These are phyloP conservation scores for Cyanoderma ruficeps DNA, from an alignment of 2,113 vertebrate genomes.

Conservation along the genomic window DNA sequence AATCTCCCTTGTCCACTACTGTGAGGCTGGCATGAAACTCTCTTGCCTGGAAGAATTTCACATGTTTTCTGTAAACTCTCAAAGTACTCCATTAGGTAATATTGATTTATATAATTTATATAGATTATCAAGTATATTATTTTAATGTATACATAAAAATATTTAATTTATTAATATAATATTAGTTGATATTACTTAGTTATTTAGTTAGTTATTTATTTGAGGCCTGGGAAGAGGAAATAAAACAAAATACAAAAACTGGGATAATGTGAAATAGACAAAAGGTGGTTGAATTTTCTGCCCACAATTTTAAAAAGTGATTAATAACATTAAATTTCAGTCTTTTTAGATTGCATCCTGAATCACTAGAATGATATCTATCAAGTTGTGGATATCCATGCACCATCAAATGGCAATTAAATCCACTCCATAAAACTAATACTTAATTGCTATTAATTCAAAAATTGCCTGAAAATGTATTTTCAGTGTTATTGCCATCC, in stretches of 20 bases:
- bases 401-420: not conserved
- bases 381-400: not conserved
- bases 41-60: not conserved
- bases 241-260: not conserved
- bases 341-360: not conserved
- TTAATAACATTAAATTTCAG: not conserved
- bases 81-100: not conserved
- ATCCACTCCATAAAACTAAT: not conserved
- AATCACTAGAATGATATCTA: not conserved
- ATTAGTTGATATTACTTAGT: not conserved
- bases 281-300: not conserved
- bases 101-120: not conserved
- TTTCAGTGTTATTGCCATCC: not conserved
- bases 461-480: not conserved
- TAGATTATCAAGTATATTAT: not conserved
- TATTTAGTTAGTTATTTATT: not conserved
- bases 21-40: not conserved
- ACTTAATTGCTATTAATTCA: not conserved
- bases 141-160: not conserved
- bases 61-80: not conserved
- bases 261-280: not conserved
- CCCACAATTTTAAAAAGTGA: not conserved
- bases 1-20: not conserved
- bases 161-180: not conserved
- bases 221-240: not conserved